phyloP scores from a whole-genome alignment of 2,888 invertebrate species.

The Alloplasta piceator region DNA sequence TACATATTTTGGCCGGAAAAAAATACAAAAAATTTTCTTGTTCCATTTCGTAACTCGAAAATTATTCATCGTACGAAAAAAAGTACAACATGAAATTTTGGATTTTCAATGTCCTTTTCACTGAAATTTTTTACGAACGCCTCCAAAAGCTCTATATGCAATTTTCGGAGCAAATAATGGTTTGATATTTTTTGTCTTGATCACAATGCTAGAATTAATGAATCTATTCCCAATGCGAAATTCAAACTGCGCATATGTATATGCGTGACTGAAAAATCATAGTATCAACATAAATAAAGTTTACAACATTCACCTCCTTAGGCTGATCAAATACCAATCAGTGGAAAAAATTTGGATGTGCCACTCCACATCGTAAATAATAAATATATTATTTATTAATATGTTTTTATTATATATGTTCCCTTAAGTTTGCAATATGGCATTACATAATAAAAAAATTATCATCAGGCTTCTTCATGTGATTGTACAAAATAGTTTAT shows the following conservation, averaged over 20 bases:
- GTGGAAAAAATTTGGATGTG: too few relatives aligned
- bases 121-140: too few relatives aligned
- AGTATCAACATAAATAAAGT: neutral
- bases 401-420: constrained; percentile 1
- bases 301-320: constrained; percentile 11
- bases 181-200: neutral
- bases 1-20: too few relatives aligned
- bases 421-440: neutral
- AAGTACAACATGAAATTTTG: too few relatives aligned
- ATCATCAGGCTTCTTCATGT: neutral
- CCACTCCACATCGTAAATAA: too few relatives aligned
- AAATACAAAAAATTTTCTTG: too few relatives aligned
- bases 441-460: constrained; percentile 10
- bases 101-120: too few relatives aligned
- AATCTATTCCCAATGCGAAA: constrained; percentile 2
- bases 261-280: neutral
- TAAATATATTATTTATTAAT: too few relatives aligned
- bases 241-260: constrained; percentile 4
- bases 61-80: too few relatives aligned
- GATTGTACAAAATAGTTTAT: constrained; percentile 27
- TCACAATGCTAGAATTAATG: constrained; percentile 4
- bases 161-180: too few relatives aligned
- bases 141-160: too few relatives aligned
- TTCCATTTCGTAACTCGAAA: too few relatives aligned
- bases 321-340: neutral